These are phyloP conservation scores for Poicephalus gulielmi DNA, from an alignment of 2,113 vertebrate genomes.

Conservation along the genomic window DNA sequence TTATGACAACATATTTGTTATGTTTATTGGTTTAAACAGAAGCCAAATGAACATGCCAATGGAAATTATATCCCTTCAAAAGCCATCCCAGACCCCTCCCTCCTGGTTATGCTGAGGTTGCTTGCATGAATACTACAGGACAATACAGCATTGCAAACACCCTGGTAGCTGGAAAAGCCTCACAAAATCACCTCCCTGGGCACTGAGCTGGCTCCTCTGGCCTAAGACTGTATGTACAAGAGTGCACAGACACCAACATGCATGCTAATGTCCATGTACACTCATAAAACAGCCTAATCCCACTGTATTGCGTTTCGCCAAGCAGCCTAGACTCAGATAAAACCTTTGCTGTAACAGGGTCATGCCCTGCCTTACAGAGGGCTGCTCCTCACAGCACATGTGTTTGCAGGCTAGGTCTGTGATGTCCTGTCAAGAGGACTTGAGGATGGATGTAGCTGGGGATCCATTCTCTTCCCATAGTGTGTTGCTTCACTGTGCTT, in stretches of 20 bases:
- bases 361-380: too few species aligned
- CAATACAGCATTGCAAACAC: background rate
- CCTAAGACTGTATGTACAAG: rapidly evolving
- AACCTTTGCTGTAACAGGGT: rapidly evolving
- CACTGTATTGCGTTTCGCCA: background rate
- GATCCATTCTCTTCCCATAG: background rate
- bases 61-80: background rate
- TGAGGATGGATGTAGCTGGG: background rate
- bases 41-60: background rate
- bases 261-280: rapidly evolving
- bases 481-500: background rate
- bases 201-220: background rate
- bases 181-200: background rate
- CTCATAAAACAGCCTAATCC: background rate
- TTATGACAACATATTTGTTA: background rate
- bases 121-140: background rate
- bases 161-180: background rate
- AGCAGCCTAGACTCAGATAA: background rate
- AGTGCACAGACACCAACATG: background rate
- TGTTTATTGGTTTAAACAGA: background rate
- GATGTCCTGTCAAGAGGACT: background rate
- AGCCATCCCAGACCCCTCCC: background rate
- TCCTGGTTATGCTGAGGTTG: background rate
- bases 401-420: background rate
- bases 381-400: rapidly evolving